Evolutionary conservation across 1,140 invertebrate genomes (phyloP).

Genomic region (Battus philenor): DNA sequence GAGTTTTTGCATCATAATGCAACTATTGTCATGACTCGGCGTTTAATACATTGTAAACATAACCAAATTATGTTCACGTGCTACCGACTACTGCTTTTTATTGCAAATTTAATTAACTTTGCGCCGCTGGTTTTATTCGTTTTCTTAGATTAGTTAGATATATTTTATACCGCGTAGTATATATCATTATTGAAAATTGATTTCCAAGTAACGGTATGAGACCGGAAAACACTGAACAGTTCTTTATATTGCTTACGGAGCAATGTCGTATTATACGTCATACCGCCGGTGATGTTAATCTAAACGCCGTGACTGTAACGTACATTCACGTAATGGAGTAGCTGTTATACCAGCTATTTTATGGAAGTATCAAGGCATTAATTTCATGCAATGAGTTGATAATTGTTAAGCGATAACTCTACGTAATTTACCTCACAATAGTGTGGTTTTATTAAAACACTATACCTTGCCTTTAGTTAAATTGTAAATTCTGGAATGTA

Average conservation of each 20-base stretch:
- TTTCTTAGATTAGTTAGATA: constrained; percentile 1
- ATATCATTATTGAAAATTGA: constrained; percentile 33
- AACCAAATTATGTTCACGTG: constrained; percentile 59
- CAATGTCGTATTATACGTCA: constrained; percentile 29
- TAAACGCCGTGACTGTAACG: constrained; percentile 47
- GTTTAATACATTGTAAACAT: constrained; percentile 59
- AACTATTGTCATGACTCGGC: constrained; percentile 55
- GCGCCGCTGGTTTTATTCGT: constrained; percentile 15
- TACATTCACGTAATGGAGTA: constrained; percentile 54
- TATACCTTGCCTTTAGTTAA: too few relatives aligned
- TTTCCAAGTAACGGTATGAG: constrained; percentile 41
- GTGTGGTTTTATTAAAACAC: too few relatives aligned
- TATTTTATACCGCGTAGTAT: constrained; percentile 23
- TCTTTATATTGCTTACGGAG: constrained; percentile 33
- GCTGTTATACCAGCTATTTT: constrained; percentile 34
- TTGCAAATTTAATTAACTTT: constrained; percentile 50
- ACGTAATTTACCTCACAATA: too few relatives aligned
- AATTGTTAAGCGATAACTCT: too few relatives aligned
- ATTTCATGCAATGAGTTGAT: background rate
- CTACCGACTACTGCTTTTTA: constrained; percentile 41
- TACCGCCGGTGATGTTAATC: constrained; percentile 39
- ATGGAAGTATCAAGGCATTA: constrained; percentile 22
- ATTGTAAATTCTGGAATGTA: too few relatives aligned
- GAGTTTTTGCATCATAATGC: constrained; percentile 63
- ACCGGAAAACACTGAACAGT: constrained; percentile 33